Evolutionary conservation across 2,113 vertebrate genomes (phyloP), one percentile per base, ranked within the genome.

Genomic region (Prunella himalayana): DNA sequence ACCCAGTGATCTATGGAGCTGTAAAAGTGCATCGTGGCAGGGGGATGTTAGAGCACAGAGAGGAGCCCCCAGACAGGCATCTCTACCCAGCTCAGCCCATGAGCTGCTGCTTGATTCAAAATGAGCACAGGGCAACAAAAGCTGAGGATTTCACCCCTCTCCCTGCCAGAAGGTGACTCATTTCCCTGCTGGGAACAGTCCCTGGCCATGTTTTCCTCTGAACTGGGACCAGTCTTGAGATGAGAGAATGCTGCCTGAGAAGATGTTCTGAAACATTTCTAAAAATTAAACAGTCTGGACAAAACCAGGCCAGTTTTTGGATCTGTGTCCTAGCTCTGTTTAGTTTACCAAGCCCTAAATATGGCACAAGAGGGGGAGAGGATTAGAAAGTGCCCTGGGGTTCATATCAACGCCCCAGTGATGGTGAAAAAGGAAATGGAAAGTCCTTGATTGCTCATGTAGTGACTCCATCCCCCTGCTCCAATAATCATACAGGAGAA

Each of bases 1-100:
- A 68, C 84, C 82, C 86, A 16, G 72, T 96, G 94, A 96, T 96
- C 69, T 95, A 84, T 84, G 57, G 90, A 72, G 95, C 82, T 83
- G 90, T 95, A 90, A 90, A 97, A 94, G 65, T 37, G 44, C 79
- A 49, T 75, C 30, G 82, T 88, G 76, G 76, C 92, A 63, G 47
- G 28, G 44, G 1, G 15, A 17, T 51, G 68, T 64, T 69, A 45
- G 3, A 61, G 68, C 3, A 12, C 39, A 35, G 56, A 91, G 35
- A 83, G 41, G 61, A 81, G 60, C 72, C 45, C 80, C 92, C 41
- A 37, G 75, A 86, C 10, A 88, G 72, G 20, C 61, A 71, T 64
- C 78, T 69, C 41, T 21, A 22, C 57, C 33, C 49, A 82, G 69
- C 59, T 65, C 90, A 70, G 35, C 49, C 56, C 60, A 1, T 3